Conservation (phyloP, 2,888 invertebrate genomes). For the Hartigia nigra region DNA sequence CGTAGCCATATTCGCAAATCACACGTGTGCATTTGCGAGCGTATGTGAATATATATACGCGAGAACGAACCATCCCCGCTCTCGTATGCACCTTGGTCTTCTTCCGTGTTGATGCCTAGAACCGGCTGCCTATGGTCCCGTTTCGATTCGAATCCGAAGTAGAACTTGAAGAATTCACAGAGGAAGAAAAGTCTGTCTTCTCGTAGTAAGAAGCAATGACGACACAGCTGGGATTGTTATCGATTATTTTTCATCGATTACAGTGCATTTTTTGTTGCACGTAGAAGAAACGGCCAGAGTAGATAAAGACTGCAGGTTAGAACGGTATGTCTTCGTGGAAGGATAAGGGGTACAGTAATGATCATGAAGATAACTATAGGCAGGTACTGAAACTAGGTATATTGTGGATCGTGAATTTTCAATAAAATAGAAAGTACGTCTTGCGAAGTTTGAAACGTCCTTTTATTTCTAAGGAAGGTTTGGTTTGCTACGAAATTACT, state of each 20-base stretch:
- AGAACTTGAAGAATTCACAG: slow-evolving; percentile 17
- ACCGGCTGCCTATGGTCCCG: slow-evolving; percentile 16
- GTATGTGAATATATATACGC: background rate
- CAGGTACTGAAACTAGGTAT: background rate
- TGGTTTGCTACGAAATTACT: background rate
- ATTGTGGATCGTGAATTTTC: background rate
- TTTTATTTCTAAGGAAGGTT: background rate
- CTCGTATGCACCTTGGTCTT: background rate
- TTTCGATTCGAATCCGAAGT: slow-evolving; percentile 28
- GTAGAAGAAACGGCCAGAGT: background rate
- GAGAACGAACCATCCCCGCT: background rate
- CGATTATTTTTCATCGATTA: background rate
- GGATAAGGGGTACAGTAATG: background rate
- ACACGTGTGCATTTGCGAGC: background rate
- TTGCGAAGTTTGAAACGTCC: background rate
- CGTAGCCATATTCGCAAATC: slow-evolving; percentile 5
- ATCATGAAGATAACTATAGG: background rate
- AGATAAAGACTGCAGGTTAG: background rate
- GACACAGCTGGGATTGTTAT: too few relatives aligned
- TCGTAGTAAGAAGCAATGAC: background rate
- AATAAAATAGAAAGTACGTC: background rate
- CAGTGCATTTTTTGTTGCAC: too few relatives aligned
- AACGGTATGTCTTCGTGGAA: background rate
- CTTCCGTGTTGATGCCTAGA: background rate
- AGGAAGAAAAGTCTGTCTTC: background rate